Base-by-base conservation (phyloP, 2,113 vertebrate genomes). In the Alosa alosa region DNA sequence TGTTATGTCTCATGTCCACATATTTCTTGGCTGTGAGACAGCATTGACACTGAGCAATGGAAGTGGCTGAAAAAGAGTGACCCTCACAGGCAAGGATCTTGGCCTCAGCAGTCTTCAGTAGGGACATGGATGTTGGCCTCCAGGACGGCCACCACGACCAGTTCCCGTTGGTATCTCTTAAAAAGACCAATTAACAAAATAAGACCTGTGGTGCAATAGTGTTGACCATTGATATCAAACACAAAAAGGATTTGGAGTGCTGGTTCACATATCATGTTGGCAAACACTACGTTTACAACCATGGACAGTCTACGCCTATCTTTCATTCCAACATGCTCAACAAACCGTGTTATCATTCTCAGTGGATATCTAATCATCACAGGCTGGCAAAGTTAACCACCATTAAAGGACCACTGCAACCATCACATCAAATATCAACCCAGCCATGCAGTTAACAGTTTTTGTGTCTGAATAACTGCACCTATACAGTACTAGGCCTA, bases 51-150 rank as follows among this genome's bases (percentile, higher is more conserved):
- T 22, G 55, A 20, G 55, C 55, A 22, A 60, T 60, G 18, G 20
- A 6, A 60, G 55, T 22, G 55, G 4, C 55, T 7, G 18, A 18
- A 60, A 22, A 60, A 60, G 18, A 3, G 8, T 75, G 41, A 44
- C 11, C 89, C 96, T 95, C 92, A 98, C 97, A 96, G 52, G 96
- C 93, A 52, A 98, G 96, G 85, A 98, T 97, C 93, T 95, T 96
- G 86, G 96, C 94, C 92, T 98, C 97, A 17, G 96, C 92, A 39
- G 95, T 96, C 94, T 97, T 98, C 89, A 98, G 91, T 45, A 97
- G 94, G 75, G 97, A 97, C 96, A 97, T 97, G 82, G 97, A 98
- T 68, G 97, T 98, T 2, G 97, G 97, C 84, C 96, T 93, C 97
- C 97, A 98, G 82, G 96, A 93, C 0, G 97, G 97, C 91, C 96